Evolutionary conservation across 2,113 vertebrate species (phyloP), one percentile per base, ranked within the genome.

Genomic region (Halcyon senegalensis): DNA sequence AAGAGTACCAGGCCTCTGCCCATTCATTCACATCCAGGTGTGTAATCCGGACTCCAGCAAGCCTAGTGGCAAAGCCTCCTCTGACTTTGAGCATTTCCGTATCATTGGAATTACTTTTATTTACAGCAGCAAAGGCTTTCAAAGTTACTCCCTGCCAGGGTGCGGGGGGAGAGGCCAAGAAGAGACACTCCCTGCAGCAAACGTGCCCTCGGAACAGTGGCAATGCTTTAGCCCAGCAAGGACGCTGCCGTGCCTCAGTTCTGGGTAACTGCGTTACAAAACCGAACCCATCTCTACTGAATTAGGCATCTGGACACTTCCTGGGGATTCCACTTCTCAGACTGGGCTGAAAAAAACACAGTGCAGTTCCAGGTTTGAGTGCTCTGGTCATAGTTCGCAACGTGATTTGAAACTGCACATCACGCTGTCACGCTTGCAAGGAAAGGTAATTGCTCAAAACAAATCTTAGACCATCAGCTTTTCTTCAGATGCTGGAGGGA

Each of bases 401-500:
- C 3, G 3, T 1, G 5, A 72, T 28, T 41, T 59, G 39, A 83
- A 37, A 37, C 13, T 12, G 19, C 31, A 6, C 14, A 56, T 33
- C 44, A 43, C 44, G 48, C 0, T 1, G 2, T 10, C 56, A 35
- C 3, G 0, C 33, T 23, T 41, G 23, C 39, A 84, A 51, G 35
- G 44, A 46, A 90, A 79, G 17, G 11, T n/a, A 68, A 88, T 3
- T 24, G 10, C 60, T 28, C 62, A 27, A 30, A 83, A 15, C 21
- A 53, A 50, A 37, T 18, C 39, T 70, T 7, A 16, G 1, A 35
- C 7, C 44, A 43, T 6, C 20, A 63, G 30, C 8, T 60, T 16
- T 35, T 41, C 66, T 83, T 58, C 60, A 50, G 30, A 37, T 28
- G 66, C 44, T 76, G 31, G 17, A 84, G 15, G 13, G 13, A 64